Percentiles rank a stretch among this genome's conserved stretches.
Evolutionary conservation across 2,888 invertebrate genomes (phyloP).

Genomic region (Pocota personata): DNA sequence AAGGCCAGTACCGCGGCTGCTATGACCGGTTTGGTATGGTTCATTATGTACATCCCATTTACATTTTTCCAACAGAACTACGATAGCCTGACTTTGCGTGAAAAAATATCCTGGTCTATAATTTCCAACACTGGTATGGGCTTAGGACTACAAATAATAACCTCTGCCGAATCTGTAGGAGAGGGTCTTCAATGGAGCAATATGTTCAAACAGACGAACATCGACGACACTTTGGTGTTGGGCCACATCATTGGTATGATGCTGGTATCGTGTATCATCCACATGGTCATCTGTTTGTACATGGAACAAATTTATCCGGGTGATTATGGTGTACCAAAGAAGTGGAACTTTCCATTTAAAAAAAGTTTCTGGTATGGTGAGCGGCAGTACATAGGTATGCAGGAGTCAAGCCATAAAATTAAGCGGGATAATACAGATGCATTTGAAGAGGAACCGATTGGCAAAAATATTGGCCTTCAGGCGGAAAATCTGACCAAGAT

Average conservation of each 20-base stretch:
- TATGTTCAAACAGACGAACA: conserved; percentile 85
- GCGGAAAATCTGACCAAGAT: conserved; percentile 86
- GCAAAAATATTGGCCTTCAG: conserved; percentile 84
- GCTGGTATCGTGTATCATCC: conserved; percentile 82
- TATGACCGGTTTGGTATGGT: conserved; percentile 90
- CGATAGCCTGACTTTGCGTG: conserved; percentile 84
- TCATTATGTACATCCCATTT: conserved; percentile 89
- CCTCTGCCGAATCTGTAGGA: conserved; percentile 86
- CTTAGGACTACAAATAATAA: conserved; percentile 89
- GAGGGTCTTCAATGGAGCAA: conserved; percentile 85
- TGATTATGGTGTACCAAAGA: conserved; percentile 91
- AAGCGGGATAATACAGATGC: conserved; percentile 72
- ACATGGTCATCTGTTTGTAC: conserved; percentile 91
- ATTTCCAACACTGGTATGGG: conserved; percentile 92
- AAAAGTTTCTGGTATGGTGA: conserved; percentile 84
- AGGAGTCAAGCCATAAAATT: too few species aligned
- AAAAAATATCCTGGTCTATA: conserved; percentile 87
- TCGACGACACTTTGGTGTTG: conserved; percentile 88
- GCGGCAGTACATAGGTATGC: too few species aligned
- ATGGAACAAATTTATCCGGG: conserved; percentile 94
- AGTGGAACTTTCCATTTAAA: conserved; percentile 91
- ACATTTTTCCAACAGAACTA: conserved; percentile 87
- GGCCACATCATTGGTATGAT: conserved; percentile 89
- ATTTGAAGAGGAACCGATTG: conserved; percentile 81
- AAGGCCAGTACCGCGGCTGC: conserved; percentile 92